Evolutionary conservation across 2,888 invertebrate genomes (phyloP).

Genomic region (Coenonympha arcania): DNA sequence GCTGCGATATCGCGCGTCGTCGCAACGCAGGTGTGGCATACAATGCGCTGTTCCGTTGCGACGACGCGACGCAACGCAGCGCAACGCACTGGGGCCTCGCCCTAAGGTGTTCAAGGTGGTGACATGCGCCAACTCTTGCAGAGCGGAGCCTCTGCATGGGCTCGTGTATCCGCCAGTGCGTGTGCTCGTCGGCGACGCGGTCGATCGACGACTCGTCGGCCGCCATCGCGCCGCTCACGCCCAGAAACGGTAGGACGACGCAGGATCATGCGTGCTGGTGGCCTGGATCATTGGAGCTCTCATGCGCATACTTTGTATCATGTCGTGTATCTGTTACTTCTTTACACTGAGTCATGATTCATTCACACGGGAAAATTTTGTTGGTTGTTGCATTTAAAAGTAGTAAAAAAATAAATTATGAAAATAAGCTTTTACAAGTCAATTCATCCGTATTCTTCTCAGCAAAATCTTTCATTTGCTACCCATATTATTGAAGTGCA

Average conservation of each 20-base stretch:
- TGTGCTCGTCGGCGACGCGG: slow-evolving; percentile 58
- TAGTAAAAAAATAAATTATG: too few relatives aligned
- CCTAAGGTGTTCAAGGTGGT: not conserved
- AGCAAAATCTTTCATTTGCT: too few relatives aligned
- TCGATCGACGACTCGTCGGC: slow-evolving; percentile 60
- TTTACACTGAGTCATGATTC: not conserved
- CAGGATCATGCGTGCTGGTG: slow-evolving; percentile 7
- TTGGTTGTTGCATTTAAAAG: too few relatives aligned
- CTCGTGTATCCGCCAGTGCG: slow-evolving; percentile 69
- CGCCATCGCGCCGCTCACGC: slow-evolving; percentile 44
- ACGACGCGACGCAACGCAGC: not conserved
- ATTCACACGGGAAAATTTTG: too few relatives aligned
- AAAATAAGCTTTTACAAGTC: too few relatives aligned
- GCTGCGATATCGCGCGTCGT: too few relatives aligned
- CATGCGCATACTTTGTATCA: not conserved
- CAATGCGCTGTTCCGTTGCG: too few relatives aligned
- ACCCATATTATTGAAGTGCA: too few relatives aligned
- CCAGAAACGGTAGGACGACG: slow-evolving; percentile 46
- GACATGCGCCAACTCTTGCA: slow-evolving; percentile 48
- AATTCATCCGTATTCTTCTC: too few relatives aligned
- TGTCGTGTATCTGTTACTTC: slow-evolving; percentile 15
- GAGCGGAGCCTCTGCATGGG: slow-evolving; percentile 67
- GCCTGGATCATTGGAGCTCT: not conserved
- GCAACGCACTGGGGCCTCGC: not conserved
- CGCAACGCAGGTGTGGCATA: too few relatives aligned